Evolutionary conservation across 2,797 vertebrate species (phyloP).

Genomic region (Enteromius paludinosus): DNA sequence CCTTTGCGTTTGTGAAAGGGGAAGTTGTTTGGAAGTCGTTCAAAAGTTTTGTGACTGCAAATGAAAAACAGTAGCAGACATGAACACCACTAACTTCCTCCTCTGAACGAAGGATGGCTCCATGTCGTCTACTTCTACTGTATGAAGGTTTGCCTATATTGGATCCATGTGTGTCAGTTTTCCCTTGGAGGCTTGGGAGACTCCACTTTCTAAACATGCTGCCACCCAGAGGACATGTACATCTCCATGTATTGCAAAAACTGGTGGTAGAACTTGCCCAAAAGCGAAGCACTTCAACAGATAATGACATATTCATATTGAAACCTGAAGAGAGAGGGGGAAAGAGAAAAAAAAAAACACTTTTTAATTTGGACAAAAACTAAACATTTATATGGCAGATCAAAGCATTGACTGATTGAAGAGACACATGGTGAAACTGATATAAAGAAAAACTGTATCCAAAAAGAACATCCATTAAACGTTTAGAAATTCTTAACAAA

Average conservation of each 20-base stretch:
- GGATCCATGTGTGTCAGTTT: slow-evolving; percentile 80
- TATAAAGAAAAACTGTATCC: background rate
- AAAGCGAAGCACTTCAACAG: background rate
- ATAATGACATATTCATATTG: slow-evolving; percentile 7
- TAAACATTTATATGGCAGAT: slow-evolving; percentile 5
- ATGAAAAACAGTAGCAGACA: slow-evolving; percentile 73
- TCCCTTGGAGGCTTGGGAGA: slow-evolving; percentile 38
- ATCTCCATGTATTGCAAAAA: slow-evolving; percentile 41
- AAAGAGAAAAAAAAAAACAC: background rate
- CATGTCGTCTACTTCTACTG: slow-evolving; percentile 76
- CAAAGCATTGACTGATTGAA: slow-evolving; percentile 2
- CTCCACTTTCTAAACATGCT: slow-evolving; percentile 56
- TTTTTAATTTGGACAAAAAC: background rate
- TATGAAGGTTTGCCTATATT: slow-evolving; percentile 77
- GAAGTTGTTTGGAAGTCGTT: slow-evolving; percentile 61
- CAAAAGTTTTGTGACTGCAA: slow-evolving; percentile 62
- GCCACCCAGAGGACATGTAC: slow-evolving; percentile 59
- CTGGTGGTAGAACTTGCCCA: background rate
- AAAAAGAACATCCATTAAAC: background rate
- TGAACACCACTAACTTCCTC: slow-evolving; percentile 75
- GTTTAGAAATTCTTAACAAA: background rate
- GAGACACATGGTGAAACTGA: background rate
- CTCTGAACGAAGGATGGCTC: slow-evolving; percentile 77
- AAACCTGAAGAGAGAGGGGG: background rate
- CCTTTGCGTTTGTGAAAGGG: slow-evolving; percentile 52